Base-by-base conservation (phyloP, 2,888 invertebrate species). In the Incurvaria masculella region DNA sequence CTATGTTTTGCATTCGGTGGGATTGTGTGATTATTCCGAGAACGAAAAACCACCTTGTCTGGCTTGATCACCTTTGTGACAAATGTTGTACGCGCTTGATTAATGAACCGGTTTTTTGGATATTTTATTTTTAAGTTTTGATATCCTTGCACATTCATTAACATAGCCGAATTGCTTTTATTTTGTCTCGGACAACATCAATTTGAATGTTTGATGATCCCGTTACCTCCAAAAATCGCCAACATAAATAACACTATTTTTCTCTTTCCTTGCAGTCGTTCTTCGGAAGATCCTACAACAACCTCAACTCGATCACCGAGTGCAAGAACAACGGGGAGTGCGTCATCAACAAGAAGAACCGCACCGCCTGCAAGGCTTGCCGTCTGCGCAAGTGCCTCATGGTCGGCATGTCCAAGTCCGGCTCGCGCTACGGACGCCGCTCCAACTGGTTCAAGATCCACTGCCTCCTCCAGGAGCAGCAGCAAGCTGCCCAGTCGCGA, bases 371-470 rank as follows among this genome's bases (percentile, higher is more conserved):
- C 78, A 94, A 94, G 66, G 91, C 93, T 2, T 94, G 94, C 65
- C 82, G 94, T 4, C 79, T 94, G 58, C 81, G 91, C 55, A 94
- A 94, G 69, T 94, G 94, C 60, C 81, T 94, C 11, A 68, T 88
- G 54, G 94, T 94, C 40, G 94, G 94, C 47, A 94, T 94, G 94
- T 92, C 92, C 19, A 94, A 94, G 69, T 91, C 91, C 48, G 93
- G 94, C 11, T 94, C 94, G 1, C 82, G 94, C 46, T 94, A 94
- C 65, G 94, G 94, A 0, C 81, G 94, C 21, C 81, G 94, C 46
- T 93, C 93, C 45, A 94, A 94, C 72, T 94, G 94, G 93, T 94
- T 94, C 80, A 94, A 94, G 72, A 94, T 94, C 57, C 93, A 94
- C 65, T 94, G 94, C 62, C 80, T 93, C 2, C 82, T 93, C 1